Percentiles rank a stretch among this genome's conserved stretches.
Evolutionary conservation across 1,140 invertebrate species (phyloP).

Genomic region (Drosophila obscura): DNA sequence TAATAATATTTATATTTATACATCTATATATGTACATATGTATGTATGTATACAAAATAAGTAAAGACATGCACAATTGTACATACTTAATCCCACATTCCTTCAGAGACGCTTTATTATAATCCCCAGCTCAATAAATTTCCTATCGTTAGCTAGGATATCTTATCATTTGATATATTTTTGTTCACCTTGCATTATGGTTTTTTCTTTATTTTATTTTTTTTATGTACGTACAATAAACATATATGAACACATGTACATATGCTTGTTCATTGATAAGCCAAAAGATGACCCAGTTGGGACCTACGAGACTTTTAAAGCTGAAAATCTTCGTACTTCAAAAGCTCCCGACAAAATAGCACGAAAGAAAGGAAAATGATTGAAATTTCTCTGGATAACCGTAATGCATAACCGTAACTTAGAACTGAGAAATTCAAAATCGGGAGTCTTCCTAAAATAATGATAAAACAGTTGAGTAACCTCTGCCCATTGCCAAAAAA

Average conservation of each 20-base stretch:
- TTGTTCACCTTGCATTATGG: slow-evolving; percentile 28
- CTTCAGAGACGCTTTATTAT: background rate
- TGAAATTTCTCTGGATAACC: too few species aligned
- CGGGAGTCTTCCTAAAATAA: background rate
- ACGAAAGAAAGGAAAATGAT: background rate
- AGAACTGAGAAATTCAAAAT: too few species aligned
- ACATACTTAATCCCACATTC: background rate
- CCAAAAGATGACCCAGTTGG: slow-evolving; percentile 74
- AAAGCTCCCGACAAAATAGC: background rate
- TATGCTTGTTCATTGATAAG: slow-evolving; percentile 51
- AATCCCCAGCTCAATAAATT: background rate
- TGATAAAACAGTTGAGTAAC: slow-evolving; percentile 27
- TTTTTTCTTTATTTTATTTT: slow-evolving; percentile 27
- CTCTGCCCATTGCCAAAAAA: background rate
- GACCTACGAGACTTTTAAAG: slow-evolving; percentile 42
- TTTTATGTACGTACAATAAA: slow-evolving; percentile 15
- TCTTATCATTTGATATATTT: slow-evolving; percentile 11
- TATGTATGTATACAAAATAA: slow-evolving; percentile 28
- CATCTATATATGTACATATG: slow-evolving; percentile 22
- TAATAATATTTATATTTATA: slow-evolving; percentile 54
- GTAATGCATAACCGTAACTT: too few species aligned
- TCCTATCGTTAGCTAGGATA: slow-evolving; percentile 22
- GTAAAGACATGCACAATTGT: slow-evolving; percentile 12
- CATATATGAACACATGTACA: too few species aligned
- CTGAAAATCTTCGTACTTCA: slow-evolving; percentile 5